Base-by-base conservation (phyloP, 2,797 vertebrate species). In the Euthynnus affinis region DNA sequence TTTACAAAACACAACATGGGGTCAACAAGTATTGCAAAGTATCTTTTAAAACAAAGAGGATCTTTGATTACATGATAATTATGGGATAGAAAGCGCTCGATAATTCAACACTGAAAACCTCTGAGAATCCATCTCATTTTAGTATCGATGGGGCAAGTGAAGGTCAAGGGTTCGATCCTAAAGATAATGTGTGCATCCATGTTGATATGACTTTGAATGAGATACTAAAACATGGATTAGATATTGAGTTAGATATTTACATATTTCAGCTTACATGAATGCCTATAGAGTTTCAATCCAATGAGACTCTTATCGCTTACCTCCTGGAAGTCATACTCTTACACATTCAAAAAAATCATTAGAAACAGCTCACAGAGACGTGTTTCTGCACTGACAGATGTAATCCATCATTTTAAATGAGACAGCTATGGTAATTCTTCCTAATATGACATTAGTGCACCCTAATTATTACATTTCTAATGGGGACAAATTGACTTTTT, bases 391-490 rank as follows among this genome's bases (percentile, higher is more conserved):
- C 74, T 63, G 58, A 69, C 25, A 2, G 73, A 68, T 20, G 9
- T 44, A 37, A 72, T 76, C 64, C 52, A 69, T 76, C 32, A 56
- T 65, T 82, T 70, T 22, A 74, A 69, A 78, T 57, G 49, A 80
- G 37, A 61, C 66, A 51, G 53, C 69, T 66, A 15, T 46, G 34
- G 49, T 29, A 25, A 64, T 76, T 51, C 22, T 34, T 53, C n/a
- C 40, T 37, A 53, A 59, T 64, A 55, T 56, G 63, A 73, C n/a
- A 0, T 49, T 48, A 58, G 5, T 55, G 42, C 34, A 53, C 20
- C 72, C 32, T 60, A 74, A 74, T 55, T 66, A 48, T 62, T 70
- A 71, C 40, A 69, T 60, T 77, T 66, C 6, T 32, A 70, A 65
- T 44, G 53, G 55, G 37, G 18, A 57, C 25, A 20, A 59, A 63